A percentile compares a stretch with the other conserved stretches of the same genome.
Conservation (phyloP, 23 tunicate species). For the Trididemnum clinides region DNA sequence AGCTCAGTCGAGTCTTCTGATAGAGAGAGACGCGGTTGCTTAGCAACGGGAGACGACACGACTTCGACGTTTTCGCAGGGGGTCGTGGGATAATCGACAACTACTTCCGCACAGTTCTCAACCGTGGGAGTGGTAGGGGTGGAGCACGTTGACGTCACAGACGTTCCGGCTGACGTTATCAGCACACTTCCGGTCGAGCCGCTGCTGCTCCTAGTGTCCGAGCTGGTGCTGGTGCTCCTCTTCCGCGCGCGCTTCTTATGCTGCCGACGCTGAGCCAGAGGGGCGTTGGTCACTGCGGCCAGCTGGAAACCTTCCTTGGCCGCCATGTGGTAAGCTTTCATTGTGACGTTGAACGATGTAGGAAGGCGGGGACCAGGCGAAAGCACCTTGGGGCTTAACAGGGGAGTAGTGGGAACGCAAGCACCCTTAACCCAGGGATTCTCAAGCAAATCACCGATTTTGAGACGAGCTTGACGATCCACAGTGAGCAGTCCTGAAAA, state of each 20-base stretch:
- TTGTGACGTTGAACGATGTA: slow-evolving; percentile 61
- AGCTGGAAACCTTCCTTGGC: slow-evolving; percentile 76
- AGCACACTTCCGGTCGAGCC: slow-evolving; percentile 53
- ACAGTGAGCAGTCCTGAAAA: slow-evolving; percentile 91
- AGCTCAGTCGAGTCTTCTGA: neutral
- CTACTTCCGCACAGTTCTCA: slow-evolving; percentile 13
- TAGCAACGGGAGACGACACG: slow-evolving; percentile 41
- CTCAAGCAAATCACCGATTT: slow-evolving; percentile 53
- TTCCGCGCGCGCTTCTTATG: slow-evolving; percentile 55
- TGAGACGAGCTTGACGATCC: slow-evolving; percentile 66
- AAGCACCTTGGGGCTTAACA: slow-evolving; percentile 63
- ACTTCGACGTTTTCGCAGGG: slow-evolving; percentile 15
- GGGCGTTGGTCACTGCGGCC: slow-evolving; percentile 82
- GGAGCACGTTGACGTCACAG: slow-evolving; percentile 33
- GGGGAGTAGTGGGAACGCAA: slow-evolving; percentile 66
- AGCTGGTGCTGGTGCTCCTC: slow-evolving; percentile 46
- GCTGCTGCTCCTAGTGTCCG: slow-evolving; percentile 66
- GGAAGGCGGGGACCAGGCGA: slow-evolving; percentile 76
- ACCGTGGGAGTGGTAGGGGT: slow-evolving; percentile 46
- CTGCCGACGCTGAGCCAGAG: slow-evolving; percentile 79
- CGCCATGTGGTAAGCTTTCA: slow-evolving; percentile 74
- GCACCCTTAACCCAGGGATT: slow-evolving; percentile 78
- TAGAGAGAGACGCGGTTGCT: slow-evolving; percentile 27
- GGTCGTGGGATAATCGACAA: neutral
- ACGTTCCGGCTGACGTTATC: slow-evolving; percentile 33